Percentiles rank a stretch among this genome's conserved stretches.
phyloP scores from a whole-genome alignment of 2,113 vertebrate genomes.

The Seriola dumerili region DNA sequence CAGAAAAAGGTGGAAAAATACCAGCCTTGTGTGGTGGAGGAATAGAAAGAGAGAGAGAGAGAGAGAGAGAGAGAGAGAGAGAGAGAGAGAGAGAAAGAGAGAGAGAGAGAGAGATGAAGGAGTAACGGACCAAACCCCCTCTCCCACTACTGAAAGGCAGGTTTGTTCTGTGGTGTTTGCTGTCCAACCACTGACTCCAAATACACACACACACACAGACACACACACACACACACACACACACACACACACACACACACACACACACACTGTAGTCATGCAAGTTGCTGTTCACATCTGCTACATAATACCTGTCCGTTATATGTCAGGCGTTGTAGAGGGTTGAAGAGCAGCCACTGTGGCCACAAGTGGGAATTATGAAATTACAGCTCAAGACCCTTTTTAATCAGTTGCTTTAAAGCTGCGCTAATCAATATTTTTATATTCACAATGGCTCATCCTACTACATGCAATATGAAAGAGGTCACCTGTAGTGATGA shows the following conservation, averaged over 20 bases:
- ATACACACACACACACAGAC: constrained; percentile 58
- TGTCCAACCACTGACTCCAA: constrained; percentile 76
- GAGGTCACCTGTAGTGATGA: not conserved
- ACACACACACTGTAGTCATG: constrained; percentile 29
- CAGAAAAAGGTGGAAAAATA: constrained; percentile 77
- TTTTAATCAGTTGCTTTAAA: not conserved
- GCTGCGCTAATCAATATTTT: not conserved
- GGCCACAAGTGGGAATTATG: constrained; percentile 12
- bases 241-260: constrained; percentile 36
- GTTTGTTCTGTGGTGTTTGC: constrained; percentile 88
- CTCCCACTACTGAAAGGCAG: constrained; percentile 85
- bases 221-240: constrained; percentile 28
- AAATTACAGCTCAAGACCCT: not conserved
- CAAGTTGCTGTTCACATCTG: constrained; percentile 33
- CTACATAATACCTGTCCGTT: constrained; percentile 6
- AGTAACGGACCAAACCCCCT: constrained; percentile 36
- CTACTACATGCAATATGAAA: not conserved
- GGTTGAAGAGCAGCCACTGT: constrained; percentile 4
- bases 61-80: constrained; percentile 39
- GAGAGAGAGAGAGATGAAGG: constrained; percentile 52
- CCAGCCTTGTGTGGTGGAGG: constrained; percentile 65
- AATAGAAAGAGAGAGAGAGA: constrained; percentile 50
- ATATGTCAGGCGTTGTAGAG: not conserved
- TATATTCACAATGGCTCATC: not conserved
- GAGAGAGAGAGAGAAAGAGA: constrained; percentile 31